Base-by-base conservation (phyloP, 2,113 vertebrate species). In the Perca fluviatilis region DNA sequence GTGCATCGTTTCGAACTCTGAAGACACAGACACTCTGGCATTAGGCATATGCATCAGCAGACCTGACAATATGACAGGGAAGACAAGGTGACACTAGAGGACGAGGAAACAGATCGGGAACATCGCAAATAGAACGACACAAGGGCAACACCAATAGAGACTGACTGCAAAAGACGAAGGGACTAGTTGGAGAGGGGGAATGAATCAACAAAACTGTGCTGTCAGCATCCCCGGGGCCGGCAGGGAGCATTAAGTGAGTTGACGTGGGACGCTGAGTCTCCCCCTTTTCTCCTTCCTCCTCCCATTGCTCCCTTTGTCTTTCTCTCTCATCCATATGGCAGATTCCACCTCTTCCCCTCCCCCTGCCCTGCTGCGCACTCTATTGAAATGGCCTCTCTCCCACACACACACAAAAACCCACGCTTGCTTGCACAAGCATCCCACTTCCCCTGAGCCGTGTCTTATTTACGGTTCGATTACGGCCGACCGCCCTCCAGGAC, bases 391-490 rank as follows among this genome's bases (percentile, higher is more conserved):
- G 86, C 86, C 86, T 85, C 80, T 81, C 86, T 86, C 86, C 64
- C 80, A 83, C 90, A 87, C 86, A 87, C 86, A 86, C 75, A 86
- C 79, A 89, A 88, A 89, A 88, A 90, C 90, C 87, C 88, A 91
- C 85, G 77, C 77, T 86, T 88, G 87, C 90, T 82, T 85, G 83
- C 89, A 90, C 91, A 91, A 86, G 87, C 89, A 81, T 91, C 89
- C 89, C 77, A 79, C 86, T 87, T 89, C 85, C 77, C 77, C 86
- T 36, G 79, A 89, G 90, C 86, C 84, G 53, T 61, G 74, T 90
- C 86, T 91, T 94, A 93, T 94, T 95, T 91, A 94, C 85, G 85
- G 88, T 93, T 91, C 85, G 80, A 91, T 94, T 89, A 88, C 61
- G 40, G 63, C 53, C 76, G 56, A 82, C 76, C 80, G 80, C 86